Evolutionary conservation across 2,797 vertebrate species (phyloP), one percentile per base, ranked within the genome.

Genomic region (Typhlichthys subterraneus): DNA sequence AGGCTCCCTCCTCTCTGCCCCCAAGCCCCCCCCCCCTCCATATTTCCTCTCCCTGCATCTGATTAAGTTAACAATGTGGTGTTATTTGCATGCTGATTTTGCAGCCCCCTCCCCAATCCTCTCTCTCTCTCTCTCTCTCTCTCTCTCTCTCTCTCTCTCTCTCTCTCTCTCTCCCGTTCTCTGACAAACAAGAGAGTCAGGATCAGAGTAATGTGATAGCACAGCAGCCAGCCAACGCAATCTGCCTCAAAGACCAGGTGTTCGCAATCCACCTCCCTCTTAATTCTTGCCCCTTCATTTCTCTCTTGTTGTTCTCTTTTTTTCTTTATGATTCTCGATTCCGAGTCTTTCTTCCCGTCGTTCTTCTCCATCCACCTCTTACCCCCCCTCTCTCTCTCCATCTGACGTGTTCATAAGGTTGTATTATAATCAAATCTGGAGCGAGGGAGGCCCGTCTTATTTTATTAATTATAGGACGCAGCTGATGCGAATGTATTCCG

Each of bases 41-140:
- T 90, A 93, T 92, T 90, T 95, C 94, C 93, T 95, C 93, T 94
- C 85, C 93, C 94, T 93, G 96, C 95, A 98, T 98, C 96, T 98
- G 97, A 99, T 97, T 98, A 96, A 98, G 95, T 97, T 98, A 97
- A 98, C 96, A 97, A 99, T 98, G 96, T 95, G 93, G 93, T 95
- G 96, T 96, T 98, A 98, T 99, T 98, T 98, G 95, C 96, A 98
- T 99, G 95, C 95, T 97, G 97, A 99, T 98, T 98, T 97, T 89
- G 92, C 88, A 93, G 94, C 63, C 19, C 63, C 19, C 64, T n/a
- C 56, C 68, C 73, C 55, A 54, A 53, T 31, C 45, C 49, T 33
- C 60, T 57, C 48, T 46, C 31, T 48, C 31, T 52, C 58, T 58
- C 93, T 88, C 92, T 93, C 93, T 94, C 92, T 94, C 83, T 81